Evolutionary conservation across 1,140 invertebrate species (phyloP), one percentile per base, ranked within the genome.

Genomic region (Littorina saxatilis): DNA sequence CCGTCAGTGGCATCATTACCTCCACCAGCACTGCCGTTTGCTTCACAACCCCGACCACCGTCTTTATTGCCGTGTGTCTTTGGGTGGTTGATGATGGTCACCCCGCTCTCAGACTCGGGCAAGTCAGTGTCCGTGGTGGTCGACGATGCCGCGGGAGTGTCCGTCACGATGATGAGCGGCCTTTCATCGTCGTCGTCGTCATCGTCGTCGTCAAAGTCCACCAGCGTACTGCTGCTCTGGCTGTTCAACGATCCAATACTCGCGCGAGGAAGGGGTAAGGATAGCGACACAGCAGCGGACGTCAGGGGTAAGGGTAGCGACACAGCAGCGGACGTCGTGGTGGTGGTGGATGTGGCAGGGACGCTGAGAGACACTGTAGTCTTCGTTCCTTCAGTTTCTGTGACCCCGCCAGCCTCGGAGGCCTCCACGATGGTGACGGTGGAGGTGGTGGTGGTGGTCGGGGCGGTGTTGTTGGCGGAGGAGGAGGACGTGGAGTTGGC

Each of bases 161-260:
- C 58, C 20, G 52, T 63, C 32, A 43, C 52, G 13, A 78, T 78
- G 76, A 78, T 63, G 4, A 78, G 55, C 1, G 76, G 76, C 39
- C 76, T 78, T 27, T 78, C 76, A 27, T 78, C 76, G 20, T 77
- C 75, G n/a, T 78, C 76, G 13, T 78, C 76, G 35, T 78, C 76
- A 20, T 39, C 35, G 17, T 63, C 76, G 27, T 61, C 55, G n/a
- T 78, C 76, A 39, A 63, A 58, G 5, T 35, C 76, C 35, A 63
- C 29, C 23, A 35, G 39, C 2, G n/a, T 17, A 11, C 43, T 58
- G 11, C 50, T 77, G 11, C 50, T 77, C 32, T n/a, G 5, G 32
- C 50, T 58, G 52, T 2, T 37, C 7, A 52, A 7, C 50, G 20
- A 17, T 0, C 0, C 17, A 27, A 20, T 39, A 20, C 13, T 37